Evolutionary conservation across 2,888 invertebrate genomes (phyloP), one percentile per base, ranked within the genome.

Genomic region (Epinotia ramella): DNA sequence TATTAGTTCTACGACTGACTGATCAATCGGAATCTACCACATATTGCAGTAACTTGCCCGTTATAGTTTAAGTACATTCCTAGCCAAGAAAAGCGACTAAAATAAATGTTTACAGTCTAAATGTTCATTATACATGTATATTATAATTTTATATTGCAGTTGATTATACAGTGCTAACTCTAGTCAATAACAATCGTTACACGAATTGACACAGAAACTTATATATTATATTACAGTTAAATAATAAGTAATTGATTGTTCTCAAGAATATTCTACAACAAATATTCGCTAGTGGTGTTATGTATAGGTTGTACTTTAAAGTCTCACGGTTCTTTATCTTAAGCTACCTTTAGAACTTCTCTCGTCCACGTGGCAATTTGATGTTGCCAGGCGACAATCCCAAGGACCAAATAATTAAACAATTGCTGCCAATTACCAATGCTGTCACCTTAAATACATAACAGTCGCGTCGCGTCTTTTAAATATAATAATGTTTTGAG

Each of bases 181-280:
- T 79, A 83, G 74, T 83, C 82, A 84, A 82, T 81, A 83, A 85
- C 79, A 80, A 82, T 80, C 78, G 84, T 84, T 82, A 85, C 79
- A 85, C 82, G 84, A 88, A 92, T 92, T 91, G 91, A 92, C 91
- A 85, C 81, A 78, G 70, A 80, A 81, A 77, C 80, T 83, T 81
- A 81, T 79, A 81, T 65, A 78, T 81, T 79, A 81, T 65, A 78
- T 81, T 83, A 84, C 59, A 84, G 82, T 81, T 82, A 81, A 81
- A 81, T 79, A 84, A 83, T 84, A 84, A 44, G 49, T 83, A 84
- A 86, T 85, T 84, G 82, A 84, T 81, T 82, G 83, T 80, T 83
- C 81, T 81, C 82, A 82, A 85, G 90, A 91, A 91, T 90, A 92
- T 90, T 91, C 87, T 91, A 92, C 87, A 91, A 93, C 90, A 91